Percentiles rank a stretch among this genome's conserved stretches.
Conservation (phyloP, 2,113 vertebrate genomes). For the Semicossyphus pulcher region DNA sequence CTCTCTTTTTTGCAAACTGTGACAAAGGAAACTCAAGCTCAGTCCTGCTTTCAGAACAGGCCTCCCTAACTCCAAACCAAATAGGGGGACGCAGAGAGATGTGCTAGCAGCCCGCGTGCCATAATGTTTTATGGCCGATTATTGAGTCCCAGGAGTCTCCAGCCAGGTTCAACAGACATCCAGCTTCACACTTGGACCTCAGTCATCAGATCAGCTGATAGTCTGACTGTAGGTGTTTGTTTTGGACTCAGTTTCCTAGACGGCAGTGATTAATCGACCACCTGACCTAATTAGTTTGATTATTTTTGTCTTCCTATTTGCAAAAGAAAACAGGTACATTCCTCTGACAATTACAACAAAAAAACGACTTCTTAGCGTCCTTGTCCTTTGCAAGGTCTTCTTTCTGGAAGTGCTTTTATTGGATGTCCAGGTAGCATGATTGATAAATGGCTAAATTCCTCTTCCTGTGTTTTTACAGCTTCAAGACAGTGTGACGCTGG, state of each 20-base stretch:
- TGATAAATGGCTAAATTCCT: neutral
- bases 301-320: slow-evolving; percentile 40
- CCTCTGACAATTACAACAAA: neutral
- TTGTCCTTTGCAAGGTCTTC: neutral
- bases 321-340: neutral
- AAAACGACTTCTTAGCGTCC: neutral
- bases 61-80: slow-evolving; percentile 77
- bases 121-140: slow-evolving; percentile 80
- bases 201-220: slow-evolving; percentile 79
- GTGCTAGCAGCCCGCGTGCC: slow-evolving; percentile 64
- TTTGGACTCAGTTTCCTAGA: slow-evolving; percentile 56
- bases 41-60: slow-evolving; percentile 22
- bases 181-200: slow-evolving; percentile 73
- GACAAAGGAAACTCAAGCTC: slow-evolving; percentile 73
- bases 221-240: slow-evolving; percentile 58
- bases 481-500: slow-evolving; percentile 80
- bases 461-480: slow-evolving; percentile 80
- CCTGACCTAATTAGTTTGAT: slow-evolving; percentile 53
- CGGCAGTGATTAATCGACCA: slow-evolving; percentile 59
- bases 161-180: slow-evolving; percentile 79
- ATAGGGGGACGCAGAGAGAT: slow-evolving; percentile 75
- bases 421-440: no score
- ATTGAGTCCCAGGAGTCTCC: slow-evolving; percentile 74
- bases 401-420: slow-evolving; percentile 2
- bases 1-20: slow-evolving; percentile 44